Base-by-base conservation (phyloP, 2,113 vertebrate genomes). In the Dicaeum eximium region DNA sequence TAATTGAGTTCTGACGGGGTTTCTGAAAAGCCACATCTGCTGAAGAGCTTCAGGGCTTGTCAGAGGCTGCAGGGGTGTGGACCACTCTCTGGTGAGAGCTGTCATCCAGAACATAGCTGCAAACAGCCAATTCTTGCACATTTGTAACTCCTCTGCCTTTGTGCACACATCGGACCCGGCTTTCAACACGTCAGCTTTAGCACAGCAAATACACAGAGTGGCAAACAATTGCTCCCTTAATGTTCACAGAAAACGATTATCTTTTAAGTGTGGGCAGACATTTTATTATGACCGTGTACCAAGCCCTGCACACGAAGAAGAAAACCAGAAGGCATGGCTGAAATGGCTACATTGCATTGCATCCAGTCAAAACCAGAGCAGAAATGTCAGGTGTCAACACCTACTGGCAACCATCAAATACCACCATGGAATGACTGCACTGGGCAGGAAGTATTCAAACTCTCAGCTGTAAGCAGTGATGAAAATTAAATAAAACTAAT, bases 1-100 rank as follows among this genome's bases (percentile, higher is more conserved):
- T 93, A 92, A 94, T 30, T 80, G 88, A 86, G 42, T 82, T 95
- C 71, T 82, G 67, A 65, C 3, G 11, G n/a, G 56, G 22, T 81
- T 92, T 86, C 86, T 85, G 54, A 93, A 83, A 87, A 94, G 64
- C 50, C 81, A 62, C 79, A 88, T 88, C 75, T 82, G 74, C 82
- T 60, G 54, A 90, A 88, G 79, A 88, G 53, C 90, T 82, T 40
- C 62, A 82, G 87, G 44, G 72, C 62, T 75, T 82, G 81, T 95
- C 71, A 86, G 74, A 82, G 74, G 62, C 58, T 85, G 81, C 61
- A 88, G 74, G 85, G 85, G n/a, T 72, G 66, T 50, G 71, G 79
- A 73, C 42, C 70, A 45, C n/a, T 62, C 83, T 62, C 87, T 57
- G 45, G 51, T 4, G 4, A 85, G 78, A 53, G 13, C 22, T 93